Base-by-base conservation (phyloP, 2,888 invertebrate species). In the Beris chalybata region DNA sequence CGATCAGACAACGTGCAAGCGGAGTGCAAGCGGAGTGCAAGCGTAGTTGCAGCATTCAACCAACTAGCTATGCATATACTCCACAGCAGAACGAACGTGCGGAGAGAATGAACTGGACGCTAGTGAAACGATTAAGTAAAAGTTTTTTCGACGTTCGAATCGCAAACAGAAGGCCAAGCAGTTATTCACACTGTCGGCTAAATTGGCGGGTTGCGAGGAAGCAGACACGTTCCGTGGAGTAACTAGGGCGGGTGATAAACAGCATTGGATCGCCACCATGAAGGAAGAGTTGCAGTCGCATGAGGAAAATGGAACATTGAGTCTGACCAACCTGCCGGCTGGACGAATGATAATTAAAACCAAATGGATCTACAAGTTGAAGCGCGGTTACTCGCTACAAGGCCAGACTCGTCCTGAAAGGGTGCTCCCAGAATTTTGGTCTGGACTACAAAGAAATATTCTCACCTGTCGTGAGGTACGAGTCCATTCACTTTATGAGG, bases 341-440 rank as follows among this genome's bases (percentile, higher is more conserved):
- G 64, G 64, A 38, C 70, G 68, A 64, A 69, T 68, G 52, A 12
- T 66, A 1, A 71, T 74, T 5, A 70, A 71, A 22, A 70, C 69
- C 44, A 74, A 72, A 71, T 75, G 73, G 72, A 71, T 73, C 5
- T 73, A 68, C 56, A 72, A 72, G 63, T 63, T 55, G 0, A 73
- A 73, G 67, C 69, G 57, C 12, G 55, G 31, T 74, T 47, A 53
- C 66, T 12, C 64, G 69, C 57, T 55, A 45, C 11, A 50, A 71
- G 71, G 68, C 73, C 70, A 55, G 73, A 31, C 66, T 73, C 2
- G 74, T 73, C 0, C 71, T 71, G 4, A 73, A 73, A 71, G 73
- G 74, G 12, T 75, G 67, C 55, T 52, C 67, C 6, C 74, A 75
- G 57, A 66, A 58, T 48, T n/a, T 54, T 4, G 71, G 70, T 2